These are phyloP conservation scores for Tribolium madens DNA, from an alignment of 1,140 invertebrate genomes.

Conservation along the genomic window DNA sequence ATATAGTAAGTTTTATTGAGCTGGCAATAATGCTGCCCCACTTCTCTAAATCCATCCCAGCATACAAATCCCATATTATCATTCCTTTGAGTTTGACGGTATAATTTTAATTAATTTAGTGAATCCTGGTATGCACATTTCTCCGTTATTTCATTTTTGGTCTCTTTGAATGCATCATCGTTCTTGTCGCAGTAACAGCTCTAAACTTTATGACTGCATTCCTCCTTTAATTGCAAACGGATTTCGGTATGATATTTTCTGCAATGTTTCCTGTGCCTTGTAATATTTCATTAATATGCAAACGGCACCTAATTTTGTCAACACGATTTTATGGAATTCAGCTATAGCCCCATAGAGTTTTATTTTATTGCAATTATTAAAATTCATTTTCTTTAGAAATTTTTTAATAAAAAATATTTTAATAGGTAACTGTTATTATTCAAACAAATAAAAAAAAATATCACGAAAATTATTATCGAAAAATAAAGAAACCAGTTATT, in stretches of 20 bases:
- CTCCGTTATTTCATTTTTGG: conserved; percentile 3
- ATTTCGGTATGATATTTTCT: neutral
- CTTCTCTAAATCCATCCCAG: neutral
- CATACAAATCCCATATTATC: neutral
- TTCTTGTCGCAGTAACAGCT: neutral
- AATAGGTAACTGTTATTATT: no score
- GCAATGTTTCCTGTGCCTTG: neutral
- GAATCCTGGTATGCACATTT: neutral
- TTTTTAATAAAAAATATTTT: no score
- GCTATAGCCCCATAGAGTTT: no score
- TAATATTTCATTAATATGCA: conserved; percentile 16
- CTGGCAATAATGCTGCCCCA: no score
- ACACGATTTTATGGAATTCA: neutral
- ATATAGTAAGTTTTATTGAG: no score
- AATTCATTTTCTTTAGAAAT: no score
- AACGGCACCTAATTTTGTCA: neutral
- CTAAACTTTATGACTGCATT: conserved; percentile 5
- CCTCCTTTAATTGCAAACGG: neutral
- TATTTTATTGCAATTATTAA: no score
- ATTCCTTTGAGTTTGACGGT: conserved; percentile 1
- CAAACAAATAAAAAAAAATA: no score
- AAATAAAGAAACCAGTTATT: no score
- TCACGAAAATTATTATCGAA: no score
- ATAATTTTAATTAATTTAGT: conserved; percentile 28
- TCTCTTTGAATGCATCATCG: neutral